phyloP scores from a whole-genome alignment of 2,888 invertebrate species.

The Neocrepidodera transversa region DNA sequence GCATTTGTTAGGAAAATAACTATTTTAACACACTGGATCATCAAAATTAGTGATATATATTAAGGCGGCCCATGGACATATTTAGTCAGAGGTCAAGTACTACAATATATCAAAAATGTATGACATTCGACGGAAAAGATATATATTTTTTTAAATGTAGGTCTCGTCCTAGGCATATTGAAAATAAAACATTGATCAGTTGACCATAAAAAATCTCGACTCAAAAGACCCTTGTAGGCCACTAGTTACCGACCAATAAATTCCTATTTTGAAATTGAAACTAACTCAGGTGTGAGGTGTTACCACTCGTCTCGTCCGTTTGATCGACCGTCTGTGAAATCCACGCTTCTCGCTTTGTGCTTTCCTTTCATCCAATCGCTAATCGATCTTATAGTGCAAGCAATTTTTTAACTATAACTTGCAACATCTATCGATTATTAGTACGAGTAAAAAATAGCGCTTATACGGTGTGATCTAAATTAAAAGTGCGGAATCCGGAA shows the following conservation, averaged over 20 bases:
- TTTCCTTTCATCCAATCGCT: constrained; percentile 3
- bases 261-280: constrained; percentile 25
- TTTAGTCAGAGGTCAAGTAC: too few relatives aligned
- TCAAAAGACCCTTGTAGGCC: constrained; percentile 14
- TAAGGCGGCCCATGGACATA: too few relatives aligned
- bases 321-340: constrained; percentile 26
- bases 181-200: constrained; percentile 1
- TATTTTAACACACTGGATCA: too few relatives aligned
- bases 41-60: too few relatives aligned
- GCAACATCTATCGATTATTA: too few relatives aligned
- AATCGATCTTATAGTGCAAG: constrained; percentile 6
- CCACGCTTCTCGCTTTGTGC: constrained; percentile 10
- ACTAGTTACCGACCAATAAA: constrained; percentile 19
- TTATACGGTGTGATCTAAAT: too few relatives aligned
- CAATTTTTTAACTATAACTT: too few relatives aligned
- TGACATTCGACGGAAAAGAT: too few relatives aligned
- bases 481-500: too few relatives aligned
- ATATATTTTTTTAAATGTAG: neutral
- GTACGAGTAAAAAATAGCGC: too few relatives aligned
- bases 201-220: constrained; percentile 5
- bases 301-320: constrained; percentile 17
- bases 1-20: too few relatives aligned
- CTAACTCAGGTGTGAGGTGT: constrained; percentile 27
- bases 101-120: too few relatives aligned
- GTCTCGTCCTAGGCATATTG: constrained; percentile 3